Conservation (phyloP, 2,888 invertebrate genomes). For the Muschampia plurimacula region DNA sequence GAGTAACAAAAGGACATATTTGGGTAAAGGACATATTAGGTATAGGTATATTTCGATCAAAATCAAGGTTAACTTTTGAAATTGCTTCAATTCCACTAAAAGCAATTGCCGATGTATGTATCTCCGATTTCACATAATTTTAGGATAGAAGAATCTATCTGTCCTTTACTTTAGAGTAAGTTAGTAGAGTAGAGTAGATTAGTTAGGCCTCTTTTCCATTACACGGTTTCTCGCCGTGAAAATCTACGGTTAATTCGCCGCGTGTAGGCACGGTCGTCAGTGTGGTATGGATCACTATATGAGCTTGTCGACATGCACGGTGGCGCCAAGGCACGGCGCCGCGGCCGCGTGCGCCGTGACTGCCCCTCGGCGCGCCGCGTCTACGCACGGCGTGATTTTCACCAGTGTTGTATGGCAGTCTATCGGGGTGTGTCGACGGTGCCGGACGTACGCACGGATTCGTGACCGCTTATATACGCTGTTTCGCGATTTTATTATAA, state of each 20-base stretch:
- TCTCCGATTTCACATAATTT: no score
- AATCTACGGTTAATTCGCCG: constrained; percentile 47
- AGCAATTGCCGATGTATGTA: no score
- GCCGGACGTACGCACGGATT: constrained; percentile 42
- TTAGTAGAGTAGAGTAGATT: no score
- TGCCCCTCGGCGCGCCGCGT: constrained; percentile 41
- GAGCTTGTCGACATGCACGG: constrained; percentile 45
- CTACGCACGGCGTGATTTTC: constrained; percentile 29
- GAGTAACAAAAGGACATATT: no score
- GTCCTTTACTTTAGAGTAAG: no score
- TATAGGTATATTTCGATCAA: no score
- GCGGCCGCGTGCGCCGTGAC: constrained; percentile 44
- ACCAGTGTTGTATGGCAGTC: constrained; percentile 42
- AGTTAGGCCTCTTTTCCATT: constrained; percentile 35
- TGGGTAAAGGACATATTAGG: no score
- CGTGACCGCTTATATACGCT: constrained; percentile 27
- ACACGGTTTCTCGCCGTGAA: constrained; percentile 46
- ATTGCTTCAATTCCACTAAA: no score
- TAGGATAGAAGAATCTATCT: no score
- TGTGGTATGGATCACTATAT: constrained; percentile 44
- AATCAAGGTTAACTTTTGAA: no score
- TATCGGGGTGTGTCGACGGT: constrained; percentile 46
- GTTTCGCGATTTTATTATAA: constrained; percentile 42
- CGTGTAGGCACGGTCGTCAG: constrained; percentile 47
- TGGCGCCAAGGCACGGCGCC: constrained; percentile 44